Base-by-base conservation (phyloP, 2,888 invertebrate genomes). In the Escarpia spicata region DNA sequence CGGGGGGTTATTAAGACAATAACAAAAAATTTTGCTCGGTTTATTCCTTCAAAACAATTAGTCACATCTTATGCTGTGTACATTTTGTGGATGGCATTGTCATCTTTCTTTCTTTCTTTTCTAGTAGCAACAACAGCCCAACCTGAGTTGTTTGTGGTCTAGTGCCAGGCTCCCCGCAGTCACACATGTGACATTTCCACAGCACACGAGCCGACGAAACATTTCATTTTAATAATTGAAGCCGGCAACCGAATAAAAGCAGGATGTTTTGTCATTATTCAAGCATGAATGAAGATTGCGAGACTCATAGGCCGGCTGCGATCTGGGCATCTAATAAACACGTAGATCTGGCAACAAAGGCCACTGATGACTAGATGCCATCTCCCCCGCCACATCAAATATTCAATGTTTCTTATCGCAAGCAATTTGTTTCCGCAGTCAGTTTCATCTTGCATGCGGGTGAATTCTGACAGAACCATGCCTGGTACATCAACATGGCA, bases 321-420 rank as follows among this genome's bases (percentile, higher is more conserved):
- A 52, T 52, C 52, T 52, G 12, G n/a, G 19, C 75, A n/a, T 75
- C 26, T 75, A 75, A 75, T 75, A 75, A 75, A 26, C n/a, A 52
- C 75, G 19, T 75, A 75, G n/a, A 75, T 75, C 75, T 75, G 75
- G 26, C 26, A n/a, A 75, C 75, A 75, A 75, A n/a, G 75, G 26
- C 26, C n/a, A 6, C 75, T 75, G 75, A 75, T 4, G 26, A n/a
- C 26, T 26, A 3, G 26, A 75, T 26, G 19, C 15, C 26, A 26
- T 75, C n/a, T 75, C 75, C 26, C 75, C 19, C n/a, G 75, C n/a
- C 26, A n/a, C 26, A 75, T 75, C 19, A 75, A 75, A 75, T 75
- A 75, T 75, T 75, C 75, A 75, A 75, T 75, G 75, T 75, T 75
- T 75, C 2, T 75, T 75, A 75, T 75, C 75, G 75, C 75, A n/a